Conservation (phyloP, 2,797 vertebrate species). For the Clamator glandarius region DNA sequence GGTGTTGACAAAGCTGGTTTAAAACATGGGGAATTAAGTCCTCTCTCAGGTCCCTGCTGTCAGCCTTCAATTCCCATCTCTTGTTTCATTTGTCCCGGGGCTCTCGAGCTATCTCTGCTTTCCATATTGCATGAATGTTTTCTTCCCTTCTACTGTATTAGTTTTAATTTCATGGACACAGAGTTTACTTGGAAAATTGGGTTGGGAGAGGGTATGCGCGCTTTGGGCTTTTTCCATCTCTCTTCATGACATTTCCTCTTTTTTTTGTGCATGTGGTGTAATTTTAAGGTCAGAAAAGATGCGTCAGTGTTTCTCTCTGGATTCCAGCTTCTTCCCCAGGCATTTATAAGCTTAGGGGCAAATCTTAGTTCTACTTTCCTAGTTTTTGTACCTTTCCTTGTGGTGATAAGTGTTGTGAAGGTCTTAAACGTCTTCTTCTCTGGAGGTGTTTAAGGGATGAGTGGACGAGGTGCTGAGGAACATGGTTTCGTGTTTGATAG, state of each 20-base stretch:
- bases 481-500: no score
- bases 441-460: no score
- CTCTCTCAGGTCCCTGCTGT: not conserved
- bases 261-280: not conserved
- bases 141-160: not conserved
- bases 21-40: not conserved
- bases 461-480: no score
- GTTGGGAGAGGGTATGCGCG: not conserved
- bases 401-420: not conserved
- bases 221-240: not conserved
- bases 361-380: not conserved
- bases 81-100: not conserved
- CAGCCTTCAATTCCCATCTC: slow-evolving; percentile 15
- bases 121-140: not conserved
- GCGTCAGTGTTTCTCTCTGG: not conserved
- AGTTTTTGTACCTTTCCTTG: not conserved
- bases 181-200: not conserved
- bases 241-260: not conserved
- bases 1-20: slow-evolving; percentile 42
- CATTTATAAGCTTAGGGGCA: not conserved
- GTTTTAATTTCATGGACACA: not conserved
- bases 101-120: not conserved
- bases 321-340: not conserved
- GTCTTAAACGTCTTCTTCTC: no score
- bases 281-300: not conserved